These are phyloP conservation scores for Butorides virescens DNA, from an alignment of 2,113 vertebrate species.

Conservation along the genomic window DNA sequence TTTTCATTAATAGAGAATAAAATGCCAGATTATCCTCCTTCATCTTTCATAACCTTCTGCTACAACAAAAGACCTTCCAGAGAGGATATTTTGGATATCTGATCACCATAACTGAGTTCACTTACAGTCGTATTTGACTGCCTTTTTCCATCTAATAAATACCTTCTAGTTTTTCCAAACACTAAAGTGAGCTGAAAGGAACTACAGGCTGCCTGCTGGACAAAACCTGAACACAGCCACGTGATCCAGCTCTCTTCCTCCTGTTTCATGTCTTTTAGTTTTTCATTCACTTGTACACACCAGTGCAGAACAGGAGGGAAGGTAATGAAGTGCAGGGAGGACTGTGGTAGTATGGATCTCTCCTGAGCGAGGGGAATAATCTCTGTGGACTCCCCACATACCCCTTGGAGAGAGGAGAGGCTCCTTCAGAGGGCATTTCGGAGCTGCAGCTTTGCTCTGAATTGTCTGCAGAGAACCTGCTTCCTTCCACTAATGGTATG, in stretches of 20 bases:
- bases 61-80: not conserved
- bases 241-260: not conserved
- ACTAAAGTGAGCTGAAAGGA: not conserved
- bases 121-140: not conserved
- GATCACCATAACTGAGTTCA: not conserved
- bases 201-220: not conserved
- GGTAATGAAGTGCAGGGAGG: not conserved
- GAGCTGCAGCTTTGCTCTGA: not conserved
- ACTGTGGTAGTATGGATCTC: not conserved
- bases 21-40: not conserved
- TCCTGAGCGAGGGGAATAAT: not conserved
- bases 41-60: not conserved
- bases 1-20: not conserved
- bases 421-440: not conserved
- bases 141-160: not conserved
- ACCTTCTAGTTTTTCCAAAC: not conserved
- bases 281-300: not conserved
- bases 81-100: not conserved
- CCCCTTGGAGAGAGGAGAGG: not conserved
- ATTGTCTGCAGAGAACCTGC: not conserved
- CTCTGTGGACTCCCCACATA: not conserved
- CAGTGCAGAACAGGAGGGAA: not conserved
- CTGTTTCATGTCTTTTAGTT: not conserved
- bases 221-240: not conserved
- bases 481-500: not conserved